A percentile compares a stretch with the other conserved stretches of the same genome.
These are phyloP conservation scores for Ramphastos sulfuratus DNA, from an alignment of 2,113 vertebrate genomes.

Conservation along the genomic window DNA sequence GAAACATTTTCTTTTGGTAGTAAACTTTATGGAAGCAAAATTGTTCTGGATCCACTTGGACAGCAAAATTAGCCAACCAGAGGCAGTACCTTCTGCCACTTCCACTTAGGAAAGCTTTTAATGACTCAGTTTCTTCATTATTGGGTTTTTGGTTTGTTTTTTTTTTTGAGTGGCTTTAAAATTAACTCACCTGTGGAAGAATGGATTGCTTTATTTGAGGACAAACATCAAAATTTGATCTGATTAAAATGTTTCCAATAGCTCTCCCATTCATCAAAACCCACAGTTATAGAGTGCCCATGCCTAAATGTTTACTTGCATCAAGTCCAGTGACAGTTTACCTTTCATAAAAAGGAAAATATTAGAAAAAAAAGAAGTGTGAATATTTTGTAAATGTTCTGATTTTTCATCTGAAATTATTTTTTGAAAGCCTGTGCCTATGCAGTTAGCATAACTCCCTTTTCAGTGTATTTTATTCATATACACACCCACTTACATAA, in stretches of 20 bases:
- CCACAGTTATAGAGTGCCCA: neutral
- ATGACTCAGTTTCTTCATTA: neutral
- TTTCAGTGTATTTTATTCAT: neutral
- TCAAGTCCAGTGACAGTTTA: neutral
- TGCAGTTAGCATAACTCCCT: neutral
- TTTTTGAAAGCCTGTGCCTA: neutral
- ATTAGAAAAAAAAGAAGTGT: neutral
- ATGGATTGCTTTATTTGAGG: neutral
- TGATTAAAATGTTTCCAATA: neutral
- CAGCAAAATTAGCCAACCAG: neutral
- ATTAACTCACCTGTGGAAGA: neutral
- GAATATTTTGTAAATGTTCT: neutral
- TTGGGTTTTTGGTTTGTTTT: too few species aligned
- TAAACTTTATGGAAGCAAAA: neutral
- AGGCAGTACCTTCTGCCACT: neutral
- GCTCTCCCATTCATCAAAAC: neutral
- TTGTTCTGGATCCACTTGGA: neutral
- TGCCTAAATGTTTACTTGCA: neutral
- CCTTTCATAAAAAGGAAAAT: neutral
- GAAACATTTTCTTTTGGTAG: neutral
- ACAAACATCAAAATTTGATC: neutral
- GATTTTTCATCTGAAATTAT: neutral
- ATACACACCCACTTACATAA: neutral
- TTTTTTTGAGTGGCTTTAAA: neutral
- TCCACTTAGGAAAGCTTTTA: neutral